Conservation (phyloP, 2,888 invertebrate species). For the Nycteola revayana region DNA sequence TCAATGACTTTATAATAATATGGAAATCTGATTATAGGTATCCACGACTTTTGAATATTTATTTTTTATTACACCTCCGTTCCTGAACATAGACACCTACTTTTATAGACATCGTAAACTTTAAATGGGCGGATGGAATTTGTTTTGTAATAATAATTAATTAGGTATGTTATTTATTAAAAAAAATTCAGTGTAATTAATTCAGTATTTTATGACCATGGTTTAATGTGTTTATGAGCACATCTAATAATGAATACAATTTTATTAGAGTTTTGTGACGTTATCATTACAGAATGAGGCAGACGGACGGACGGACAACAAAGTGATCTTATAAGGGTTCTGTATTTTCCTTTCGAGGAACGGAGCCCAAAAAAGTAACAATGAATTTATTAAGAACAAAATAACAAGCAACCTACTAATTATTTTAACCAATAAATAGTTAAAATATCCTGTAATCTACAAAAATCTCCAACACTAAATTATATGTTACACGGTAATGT, state of each 20-base stretch:
- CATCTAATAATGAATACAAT: constrained; percentile 5
- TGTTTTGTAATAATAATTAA: constrained; percentile 29
- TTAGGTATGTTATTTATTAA: constrained; percentile 31
- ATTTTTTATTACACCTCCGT: constrained; percentile 43
- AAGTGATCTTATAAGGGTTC: no score
- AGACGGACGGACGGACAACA: no score
- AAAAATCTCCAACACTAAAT: no score
- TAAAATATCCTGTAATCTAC: no score
- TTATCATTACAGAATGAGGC: no score
- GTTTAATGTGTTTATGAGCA: constrained; percentile 17
- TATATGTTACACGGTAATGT: no score
- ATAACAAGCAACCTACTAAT: no score
- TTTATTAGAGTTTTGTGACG: no score
- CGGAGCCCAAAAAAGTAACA: no score
- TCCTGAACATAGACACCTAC: constrained; percentile 37
- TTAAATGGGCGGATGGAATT: constrained; percentile 42
- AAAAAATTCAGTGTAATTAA: constrained; percentile 30
- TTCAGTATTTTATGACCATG: constrained; percentile 20
- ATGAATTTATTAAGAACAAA: no score
- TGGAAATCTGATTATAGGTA: constrained; percentile 56
- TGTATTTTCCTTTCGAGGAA: no score
- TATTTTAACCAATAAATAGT: no score
- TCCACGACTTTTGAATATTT: constrained; percentile 46
- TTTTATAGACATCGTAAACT: constrained; percentile 50
- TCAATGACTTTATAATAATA: constrained; percentile 46